Evolutionary conservation across 1,140 invertebrate genomes (phyloP), one percentile per base, ranked within the genome.

Genomic region (Potamilus streckersoni): DNA sequence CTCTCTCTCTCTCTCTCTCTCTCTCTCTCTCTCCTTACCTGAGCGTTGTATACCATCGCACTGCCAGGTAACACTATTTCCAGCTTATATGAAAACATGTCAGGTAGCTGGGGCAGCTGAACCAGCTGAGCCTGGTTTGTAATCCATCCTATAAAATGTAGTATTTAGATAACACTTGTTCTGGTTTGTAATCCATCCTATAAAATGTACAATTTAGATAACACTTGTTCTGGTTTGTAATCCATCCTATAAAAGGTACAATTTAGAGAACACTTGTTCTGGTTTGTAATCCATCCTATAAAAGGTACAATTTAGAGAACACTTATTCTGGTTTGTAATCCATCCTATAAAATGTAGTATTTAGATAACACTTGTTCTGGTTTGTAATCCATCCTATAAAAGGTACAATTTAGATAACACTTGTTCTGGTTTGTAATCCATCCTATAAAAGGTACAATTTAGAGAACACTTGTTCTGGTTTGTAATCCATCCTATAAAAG

Each of bases 41-140:
- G 69, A 55, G 70, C 56, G 12, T 68, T 57, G 19, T 63, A 64
- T 13, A 79, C 70, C 17, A 65, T 59, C n/a, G 75, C 74, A 13
- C 60, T 16, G 13, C 31, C n/a, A 15, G 79, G 81, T 66, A 78
- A 66, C 13, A 75, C 58, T 2, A 81, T 66, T 55, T 83, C 81
- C 23, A 75, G 59, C 8, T 69, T 63, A 56, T 83, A 81, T 1
- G 72, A 81, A 27, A 79, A 83, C 31, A 68, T 59, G 31, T 71
- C 69, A 15, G 67, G 27, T 19, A 80, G 49, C 1, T 64, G 31
- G 17, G 79, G 77, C 0, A 23, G 23, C 2, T 23, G 23, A 23
- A 23, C 23, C 23, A 79, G 5, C 6, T 38, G 55, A 15, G 63
- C 66, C 17, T 71, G 23, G 5, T 61, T 68, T 15, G 75, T 70